Evolutionary conservation across 2,888 invertebrate genomes (phyloP).

Genomic region (Ectemnius continuus): DNA sequence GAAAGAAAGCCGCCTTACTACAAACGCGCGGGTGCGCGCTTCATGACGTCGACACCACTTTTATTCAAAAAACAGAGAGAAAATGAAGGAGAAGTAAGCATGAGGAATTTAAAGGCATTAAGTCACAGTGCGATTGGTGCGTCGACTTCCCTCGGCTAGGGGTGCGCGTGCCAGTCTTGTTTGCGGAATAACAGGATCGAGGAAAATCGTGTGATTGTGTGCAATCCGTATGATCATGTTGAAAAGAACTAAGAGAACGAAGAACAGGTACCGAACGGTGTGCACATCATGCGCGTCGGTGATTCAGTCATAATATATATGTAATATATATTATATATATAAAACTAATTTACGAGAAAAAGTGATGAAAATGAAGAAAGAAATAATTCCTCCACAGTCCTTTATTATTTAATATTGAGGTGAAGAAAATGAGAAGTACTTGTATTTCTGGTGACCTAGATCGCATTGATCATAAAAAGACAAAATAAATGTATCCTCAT

Average conservation of each 20-base stretch:
- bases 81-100: slow-evolving; percentile 49
- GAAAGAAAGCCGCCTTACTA: slow-evolving; percentile 45
- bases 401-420: slow-evolving; percentile 74
- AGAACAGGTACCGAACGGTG: slow-evolving; percentile 61
- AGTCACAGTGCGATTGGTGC: slow-evolving; percentile 58
- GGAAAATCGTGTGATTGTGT: slow-evolving; percentile 72
- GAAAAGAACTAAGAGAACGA: slow-evolving; percentile 64
- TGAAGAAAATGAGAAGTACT: slow-evolving; percentile 72
- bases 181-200: slow-evolving; percentile 59
- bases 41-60: slow-evolving; percentile 75
- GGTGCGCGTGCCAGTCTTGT: slow-evolving; percentile 59
- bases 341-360: slow-evolving; percentile 70
- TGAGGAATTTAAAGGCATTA: slow-evolving; percentile 50
- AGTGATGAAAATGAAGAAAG: slow-evolving; percentile 65
- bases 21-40: slow-evolving; percentile 39
- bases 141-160: slow-evolving; percentile 62
- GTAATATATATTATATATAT: slow-evolving; percentile 75
- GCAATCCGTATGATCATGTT: slow-evolving; percentile 71
- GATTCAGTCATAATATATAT: slow-evolving; percentile 77
- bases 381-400: slow-evolving; percentile 75
- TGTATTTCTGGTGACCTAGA: slow-evolving; percentile 79
- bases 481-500: slow-evolving; percentile 87
- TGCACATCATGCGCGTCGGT: slow-evolving; percentile 67
- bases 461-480: slow-evolving; percentile 82
- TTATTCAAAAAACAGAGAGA: slow-evolving; percentile 63